phyloP scores from a whole-genome alignment of 2,113 vertebrate genomes.

The Grus americana region DNA sequence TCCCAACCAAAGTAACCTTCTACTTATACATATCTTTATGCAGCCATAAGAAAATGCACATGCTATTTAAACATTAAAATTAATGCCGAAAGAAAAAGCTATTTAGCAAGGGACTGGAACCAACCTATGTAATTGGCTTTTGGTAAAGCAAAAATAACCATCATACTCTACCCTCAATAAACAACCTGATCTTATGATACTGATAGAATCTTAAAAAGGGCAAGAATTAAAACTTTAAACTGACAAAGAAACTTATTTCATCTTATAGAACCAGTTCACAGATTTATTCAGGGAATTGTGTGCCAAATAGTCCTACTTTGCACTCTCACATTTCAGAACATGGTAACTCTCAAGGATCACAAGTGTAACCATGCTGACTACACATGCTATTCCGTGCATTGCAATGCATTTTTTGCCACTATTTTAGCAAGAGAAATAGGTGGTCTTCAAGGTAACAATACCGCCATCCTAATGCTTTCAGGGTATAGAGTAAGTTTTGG shows the following conservation, averaged over 20 bases:
- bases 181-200: neutral
- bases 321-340: neutral
- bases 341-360: neutral
- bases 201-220: constrained; percentile 53
- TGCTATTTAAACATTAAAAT: constrained; percentile 84
- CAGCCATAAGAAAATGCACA: constrained; percentile 78
- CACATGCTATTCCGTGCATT: neutral
- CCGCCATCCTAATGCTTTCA: neutral
- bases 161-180: neutral
- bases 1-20: constrained; percentile 85
- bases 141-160: constrained; percentile 70
- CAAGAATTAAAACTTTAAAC: constrained; percentile 34
- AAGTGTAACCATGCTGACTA: neutral
- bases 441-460: neutral
- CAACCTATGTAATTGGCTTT: constrained; percentile 64
- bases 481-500: neutral
- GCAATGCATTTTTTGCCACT: neutral
- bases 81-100: constrained; percentile 70
- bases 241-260: constrained; percentile 11
- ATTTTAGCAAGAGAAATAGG: neutral
- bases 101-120: constrained; percentile 67
- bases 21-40: constrained; percentile 85
- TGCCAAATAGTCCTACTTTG: neutral
- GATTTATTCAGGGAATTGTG: neutral
- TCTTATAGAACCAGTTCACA: neutral